Evolutionary conservation across 2,797 vertebrate species (phyloP).

Genomic region (Bradypodion ventrale): DNA sequence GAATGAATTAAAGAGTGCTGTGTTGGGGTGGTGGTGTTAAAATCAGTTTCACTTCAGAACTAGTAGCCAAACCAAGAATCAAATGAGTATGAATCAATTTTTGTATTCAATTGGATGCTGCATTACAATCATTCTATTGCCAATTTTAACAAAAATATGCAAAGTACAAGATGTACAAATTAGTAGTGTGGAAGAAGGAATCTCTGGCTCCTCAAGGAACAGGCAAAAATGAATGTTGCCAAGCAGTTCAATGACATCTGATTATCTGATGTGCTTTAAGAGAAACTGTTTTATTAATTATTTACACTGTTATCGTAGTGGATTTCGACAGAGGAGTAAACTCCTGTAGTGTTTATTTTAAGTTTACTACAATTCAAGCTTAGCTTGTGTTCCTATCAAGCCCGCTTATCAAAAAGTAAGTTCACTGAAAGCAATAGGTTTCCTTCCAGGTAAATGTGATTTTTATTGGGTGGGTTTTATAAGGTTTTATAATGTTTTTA

Average conservation of each 20-base stretch:
- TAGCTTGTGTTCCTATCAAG: neutral
- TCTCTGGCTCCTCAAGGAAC: neutral
- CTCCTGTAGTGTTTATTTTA: neutral
- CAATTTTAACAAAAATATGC: neutral
- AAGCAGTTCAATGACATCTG: conserved; percentile 3
- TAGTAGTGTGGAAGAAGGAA: neutral
- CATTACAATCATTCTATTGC: neutral
- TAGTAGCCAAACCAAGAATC: neutral
- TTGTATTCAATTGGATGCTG: neutral
- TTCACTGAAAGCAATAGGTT: neutral
- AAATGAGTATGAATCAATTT: neutral
- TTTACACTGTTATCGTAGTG: conserved; percentile 7
- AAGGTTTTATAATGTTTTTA: too few relatives aligned
- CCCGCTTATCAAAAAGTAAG: neutral
- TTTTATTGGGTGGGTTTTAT: too few relatives aligned
- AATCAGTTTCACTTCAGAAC: neutral
- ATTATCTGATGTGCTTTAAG: conserved; percentile 12
- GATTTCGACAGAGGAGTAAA: conserved; percentile 12
- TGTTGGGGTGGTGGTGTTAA: too few relatives aligned
- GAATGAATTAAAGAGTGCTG: neutral
- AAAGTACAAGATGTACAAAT: neutral
- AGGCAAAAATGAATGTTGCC: neutral
- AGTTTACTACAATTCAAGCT: neutral
- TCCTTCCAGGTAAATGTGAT: neutral
- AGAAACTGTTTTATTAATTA: conserved; percentile 10